Evolutionary conservation across 2,797 vertebrate species (phyloP), one percentile per base, ranked within the genome.

Genomic region (Neoniphon sammara): DNA sequence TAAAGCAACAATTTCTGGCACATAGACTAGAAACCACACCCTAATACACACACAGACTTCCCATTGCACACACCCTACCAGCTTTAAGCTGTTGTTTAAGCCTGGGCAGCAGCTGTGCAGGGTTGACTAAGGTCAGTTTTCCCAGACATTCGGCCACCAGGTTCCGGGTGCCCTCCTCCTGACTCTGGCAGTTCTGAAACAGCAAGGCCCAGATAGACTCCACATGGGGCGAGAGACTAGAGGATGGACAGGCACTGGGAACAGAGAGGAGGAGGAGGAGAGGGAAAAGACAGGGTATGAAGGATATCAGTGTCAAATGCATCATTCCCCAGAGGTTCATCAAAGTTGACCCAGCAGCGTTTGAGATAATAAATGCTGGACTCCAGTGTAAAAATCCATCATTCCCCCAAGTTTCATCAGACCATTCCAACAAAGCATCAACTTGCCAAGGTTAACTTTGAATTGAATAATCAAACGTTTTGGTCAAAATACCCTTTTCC

Each of bases 91-190:
- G 96, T 75, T 96, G 95, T 80, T 90, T 95, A 52, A 99, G 91
- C 30, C 93, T 89, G 30, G 96, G 95, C 79, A 99, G 85, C 25
- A 98, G 94, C 58, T 95, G 94, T 0, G 90, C 85, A 0, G 97
- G 96, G 56, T 95, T 94, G 47, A 96, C 94, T 14, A 97, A 59
- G 0, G 96, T 94, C 63, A 99, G 95, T 87, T 96, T 97, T 4
- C 96, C 96, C 53, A 99, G 58, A 91, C 97, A 99, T 56, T 98
- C 97, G 0, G 97, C 96, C 86, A 98, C 97, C 77, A 98, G 96
- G 0, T 93, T 96, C 83, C 97, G 95, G 0, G 96, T 97, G 15
- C 97, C 97, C 62, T 99, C 97, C 89, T 98, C 97, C 0, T 93
- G 39, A 21, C 94, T 94, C 90, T 98, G 96, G 0, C 97, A 97